phyloP scores from a whole-genome alignment of 2,888 invertebrate species.

The Ophion ellenae region DNA sequence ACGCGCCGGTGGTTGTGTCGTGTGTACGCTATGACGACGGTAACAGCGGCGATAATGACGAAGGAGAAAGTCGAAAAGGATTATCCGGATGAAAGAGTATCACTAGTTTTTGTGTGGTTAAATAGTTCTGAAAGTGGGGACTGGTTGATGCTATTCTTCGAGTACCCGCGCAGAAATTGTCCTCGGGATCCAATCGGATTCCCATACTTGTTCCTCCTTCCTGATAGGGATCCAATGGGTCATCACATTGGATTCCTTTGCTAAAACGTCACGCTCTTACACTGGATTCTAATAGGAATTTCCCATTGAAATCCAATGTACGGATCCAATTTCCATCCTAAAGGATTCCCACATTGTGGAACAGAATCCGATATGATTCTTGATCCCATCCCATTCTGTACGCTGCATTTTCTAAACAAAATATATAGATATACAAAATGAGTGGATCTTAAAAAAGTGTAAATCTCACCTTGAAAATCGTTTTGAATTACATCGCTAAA shows the following conservation, averaged over 20 bases:
- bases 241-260: not conserved
- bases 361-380: no score
- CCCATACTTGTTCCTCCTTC: not conserved
- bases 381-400: no score
- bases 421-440: no score
- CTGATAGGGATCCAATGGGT: no score
- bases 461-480: no score
- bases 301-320: not conserved
- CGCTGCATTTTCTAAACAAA: no score
- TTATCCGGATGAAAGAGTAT: not conserved
- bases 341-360: no score
- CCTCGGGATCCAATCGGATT: conserved; percentile 12
- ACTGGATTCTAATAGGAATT: not conserved
- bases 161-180: conserved; percentile 61
- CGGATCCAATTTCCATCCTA: no score
- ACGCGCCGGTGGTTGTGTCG: conserved; percentile 12
- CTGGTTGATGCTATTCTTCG: conserved; percentile 73
- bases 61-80: conserved; percentile 52
- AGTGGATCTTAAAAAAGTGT: no score
- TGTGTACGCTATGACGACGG: conserved; percentile 31
- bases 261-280: no score
- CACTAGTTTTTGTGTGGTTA: conserved; percentile 75
- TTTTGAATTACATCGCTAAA: no score
- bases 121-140: conserved; percentile 78
- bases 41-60: conserved; percentile 52